Conservation (phyloP, 2,113 vertebrate genomes). For the Laticauda laticaudata region DNA sequence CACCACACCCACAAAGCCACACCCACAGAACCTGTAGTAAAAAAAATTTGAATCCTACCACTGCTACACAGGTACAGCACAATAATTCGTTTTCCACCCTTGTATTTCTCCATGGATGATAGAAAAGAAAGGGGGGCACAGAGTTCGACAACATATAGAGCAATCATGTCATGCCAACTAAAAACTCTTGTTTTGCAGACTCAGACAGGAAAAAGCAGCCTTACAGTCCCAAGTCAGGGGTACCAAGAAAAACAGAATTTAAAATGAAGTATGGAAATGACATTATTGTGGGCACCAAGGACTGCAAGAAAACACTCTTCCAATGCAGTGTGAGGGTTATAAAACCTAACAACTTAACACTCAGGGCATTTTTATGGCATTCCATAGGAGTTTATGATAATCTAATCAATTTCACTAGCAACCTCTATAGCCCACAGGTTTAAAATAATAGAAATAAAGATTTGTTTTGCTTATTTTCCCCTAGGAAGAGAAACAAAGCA, state of each 20-base stretch:
- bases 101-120: not conserved
- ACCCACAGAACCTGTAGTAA: no score
- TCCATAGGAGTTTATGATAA: not conserved
- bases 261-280: not conserved
- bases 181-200: not conserved
- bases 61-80: not conserved
- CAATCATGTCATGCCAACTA: not conserved
- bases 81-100: not conserved
- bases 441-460: slow-evolving; percentile 13
- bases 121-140: not conserved
- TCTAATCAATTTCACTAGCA: slow-evolving; percentile 14
- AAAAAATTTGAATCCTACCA: no score
- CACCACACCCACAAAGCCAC: no score
- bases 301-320: not conserved
- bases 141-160: not conserved
- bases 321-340: not conserved
- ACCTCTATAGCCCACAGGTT: slow-evolving; percentile 2
- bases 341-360: not conserved
- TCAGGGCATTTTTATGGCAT: not conserved
- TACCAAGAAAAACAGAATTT: not conserved
- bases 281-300: not conserved
- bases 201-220: not conserved
- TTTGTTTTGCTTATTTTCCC: not conserved
- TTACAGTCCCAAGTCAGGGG: not conserved
- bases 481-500: slow-evolving; percentile 6